phyloP scores from a whole-genome alignment of 2,888 invertebrate genomes.

The Congeria kusceri region DNA sequence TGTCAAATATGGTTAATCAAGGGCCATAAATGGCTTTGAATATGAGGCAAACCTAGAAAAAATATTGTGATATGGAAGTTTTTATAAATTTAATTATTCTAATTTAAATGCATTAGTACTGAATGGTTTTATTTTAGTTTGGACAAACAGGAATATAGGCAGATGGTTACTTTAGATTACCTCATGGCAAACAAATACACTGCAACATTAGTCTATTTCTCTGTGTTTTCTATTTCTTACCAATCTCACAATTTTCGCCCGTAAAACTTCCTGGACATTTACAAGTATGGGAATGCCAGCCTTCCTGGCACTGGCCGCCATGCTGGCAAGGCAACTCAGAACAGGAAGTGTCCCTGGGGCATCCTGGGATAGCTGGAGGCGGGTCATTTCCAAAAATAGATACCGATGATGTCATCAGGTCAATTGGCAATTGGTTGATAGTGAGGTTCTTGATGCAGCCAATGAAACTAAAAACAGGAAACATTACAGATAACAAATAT shows the following conservation, averaged over 20 bases:
- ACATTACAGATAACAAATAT: constrained; percentile 5
- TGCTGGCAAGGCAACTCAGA: constrained; percentile 71
- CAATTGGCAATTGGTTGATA: constrained; percentile 70
- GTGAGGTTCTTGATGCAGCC: constrained; percentile 79
- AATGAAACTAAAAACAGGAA: constrained; percentile 70
- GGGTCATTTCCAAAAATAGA: constrained; percentile 80
- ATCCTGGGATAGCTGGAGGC: constrained; percentile 71
- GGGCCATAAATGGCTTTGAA: too few relatives aligned
- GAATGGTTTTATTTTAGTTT: too few relatives aligned
- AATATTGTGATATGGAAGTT: too few relatives aligned
- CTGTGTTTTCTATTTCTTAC: too few relatives aligned
- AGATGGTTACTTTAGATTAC: too few relatives aligned
- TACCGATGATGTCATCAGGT: constrained; percentile 62
- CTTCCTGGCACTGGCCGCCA: constrained; percentile 65
- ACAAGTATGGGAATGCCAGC: constrained; percentile 75
- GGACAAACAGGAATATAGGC: too few relatives aligned
- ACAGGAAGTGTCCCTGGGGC: constrained; percentile 77
- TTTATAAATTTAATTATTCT: too few relatives aligned
- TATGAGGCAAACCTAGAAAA: too few relatives aligned
- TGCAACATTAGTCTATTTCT: too few relatives aligned
- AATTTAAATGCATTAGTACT: too few relatives aligned
- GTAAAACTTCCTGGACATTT: constrained; percentile 70
- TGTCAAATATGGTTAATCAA: too few relatives aligned
- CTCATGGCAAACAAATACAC: too few relatives aligned
- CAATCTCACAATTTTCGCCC: constrained; percentile 73